These are phyloP conservation scores for Ashinkailepas kermadecensis DNA, from an alignment of 2,888 invertebrate species.

Conservation along the genomic window DNA sequence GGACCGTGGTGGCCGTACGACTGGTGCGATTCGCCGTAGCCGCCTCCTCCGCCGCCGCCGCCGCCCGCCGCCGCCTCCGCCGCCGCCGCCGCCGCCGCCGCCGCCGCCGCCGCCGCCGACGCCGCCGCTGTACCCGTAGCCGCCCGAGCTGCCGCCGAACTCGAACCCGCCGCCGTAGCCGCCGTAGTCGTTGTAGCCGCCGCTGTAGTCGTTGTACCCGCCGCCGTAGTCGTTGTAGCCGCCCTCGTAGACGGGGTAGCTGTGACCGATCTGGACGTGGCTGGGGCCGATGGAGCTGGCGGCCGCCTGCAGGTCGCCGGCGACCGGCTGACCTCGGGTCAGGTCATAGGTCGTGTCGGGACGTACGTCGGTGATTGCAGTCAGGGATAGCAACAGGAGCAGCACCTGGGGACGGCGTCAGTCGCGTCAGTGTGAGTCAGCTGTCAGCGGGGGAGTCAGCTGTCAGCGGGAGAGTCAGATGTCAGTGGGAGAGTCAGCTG, in stretches of 20 bases:
- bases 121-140: background rate
- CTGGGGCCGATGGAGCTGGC: background rate
- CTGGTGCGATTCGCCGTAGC: background rate
- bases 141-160: background rate
- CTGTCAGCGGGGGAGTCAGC: too few species aligned
- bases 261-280: background rate
- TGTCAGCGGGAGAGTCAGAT: too few species aligned
- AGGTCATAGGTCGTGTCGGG: background rate
- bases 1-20: background rate
- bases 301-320: background rate
- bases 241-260: background rate
- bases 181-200: background rate
- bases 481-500: too few species aligned
- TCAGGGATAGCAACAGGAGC: background rate
- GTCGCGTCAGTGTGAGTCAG: background rate
- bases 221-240: background rate
- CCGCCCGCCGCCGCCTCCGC: too few species aligned
- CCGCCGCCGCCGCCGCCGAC: background rate
- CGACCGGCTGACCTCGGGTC: background rate
- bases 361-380: background rate
- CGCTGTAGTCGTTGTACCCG: background rate
- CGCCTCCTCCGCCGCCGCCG: too few species aligned
- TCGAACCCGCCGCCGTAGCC: background rate
- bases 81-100: background rate
- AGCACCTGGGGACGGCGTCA: background rate